phyloP scores from a whole-genome alignment of 64 coral and sea anemone species.

The Stichodactyla mertensii region DNA sequence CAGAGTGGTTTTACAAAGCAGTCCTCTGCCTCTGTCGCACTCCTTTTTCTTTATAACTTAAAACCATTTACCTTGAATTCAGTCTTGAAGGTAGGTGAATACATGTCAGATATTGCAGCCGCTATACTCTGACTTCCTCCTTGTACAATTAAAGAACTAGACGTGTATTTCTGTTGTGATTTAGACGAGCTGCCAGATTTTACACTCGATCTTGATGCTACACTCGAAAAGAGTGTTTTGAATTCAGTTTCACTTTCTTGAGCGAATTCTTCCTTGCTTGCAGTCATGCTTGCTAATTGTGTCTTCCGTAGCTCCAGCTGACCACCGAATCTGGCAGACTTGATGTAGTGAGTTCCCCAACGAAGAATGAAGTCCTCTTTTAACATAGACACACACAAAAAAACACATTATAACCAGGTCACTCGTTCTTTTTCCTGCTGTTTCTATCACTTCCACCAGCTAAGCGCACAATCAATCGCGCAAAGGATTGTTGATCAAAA shows the following conservation, averaged over 20 bases:
- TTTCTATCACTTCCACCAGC: no score
- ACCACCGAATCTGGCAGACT: conserved; percentile 20
- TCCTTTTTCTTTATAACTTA: no score
- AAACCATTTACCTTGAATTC: no score
- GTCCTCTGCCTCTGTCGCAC: no score
- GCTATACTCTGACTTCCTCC: no score
- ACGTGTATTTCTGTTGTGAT: neutral
- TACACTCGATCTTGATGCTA: neutral
- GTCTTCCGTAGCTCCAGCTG: neutral
- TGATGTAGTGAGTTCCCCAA: conserved; percentile 33
- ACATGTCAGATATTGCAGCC: neutral
- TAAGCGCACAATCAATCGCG: no score
- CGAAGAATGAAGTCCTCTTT: conserved; percentile 32
- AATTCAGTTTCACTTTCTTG: neutral
- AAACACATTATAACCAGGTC: no score
- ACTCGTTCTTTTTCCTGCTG: no score
- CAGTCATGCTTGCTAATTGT: neutral
- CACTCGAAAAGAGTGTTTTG: neutral
- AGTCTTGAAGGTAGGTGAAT: no score
- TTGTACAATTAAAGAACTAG: neutral
- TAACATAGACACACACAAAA: no score
- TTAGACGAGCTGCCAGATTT: neutral
- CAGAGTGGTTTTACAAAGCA: no score
- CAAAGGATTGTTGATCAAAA: no score
- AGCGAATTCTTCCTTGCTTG: neutral